Conservation (phyloP, 2,797 vertebrate genomes). For the Cyclopterus lumpus region DNA sequence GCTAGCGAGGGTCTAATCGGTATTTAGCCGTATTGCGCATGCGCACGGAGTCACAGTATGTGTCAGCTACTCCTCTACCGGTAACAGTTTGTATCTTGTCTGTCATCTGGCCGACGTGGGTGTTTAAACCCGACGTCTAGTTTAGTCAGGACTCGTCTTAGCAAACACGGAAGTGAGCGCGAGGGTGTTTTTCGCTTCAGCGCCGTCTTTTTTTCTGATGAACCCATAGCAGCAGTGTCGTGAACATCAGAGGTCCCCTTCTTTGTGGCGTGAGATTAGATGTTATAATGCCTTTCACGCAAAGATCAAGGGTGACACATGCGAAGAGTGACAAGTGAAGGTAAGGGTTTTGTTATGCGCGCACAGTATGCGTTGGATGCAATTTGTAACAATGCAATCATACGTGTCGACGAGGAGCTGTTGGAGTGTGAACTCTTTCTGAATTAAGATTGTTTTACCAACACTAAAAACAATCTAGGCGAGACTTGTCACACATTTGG, state of each 20-base stretch:
- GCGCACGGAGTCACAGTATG: not conserved
- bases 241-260: conserved; percentile 49
- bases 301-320: conserved; percentile 34
- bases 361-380: not conserved
- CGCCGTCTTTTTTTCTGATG: conserved; percentile 28
- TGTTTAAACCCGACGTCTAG: not conserved
- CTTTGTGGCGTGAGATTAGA: conserved; percentile 39
- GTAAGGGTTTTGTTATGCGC: conserved; percentile 44
- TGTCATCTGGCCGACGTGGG: rapidly evolving
- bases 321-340: conserved; percentile 62
- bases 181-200: not conserved
- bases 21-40: not conserved
- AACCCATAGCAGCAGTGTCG: conserved; percentile 59
- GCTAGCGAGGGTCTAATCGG: not conserved
- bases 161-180: conserved; percentile 55
- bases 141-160: not conserved
- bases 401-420: conserved; percentile 45
- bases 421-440: conserved; percentile 65
- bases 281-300: conserved; percentile 36
- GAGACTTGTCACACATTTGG: conserved; percentile 3
- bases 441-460: conserved; percentile 41
- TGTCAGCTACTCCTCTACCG: not conserved
- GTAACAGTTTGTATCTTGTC: not conserved
- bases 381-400: conserved; percentile 21
- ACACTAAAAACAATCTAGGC: conserved; percentile 1